These are phyloP conservation scores for Eristalis tenax DNA, from an alignment of 2,888 invertebrate genomes.

Conservation along the genomic window DNA sequence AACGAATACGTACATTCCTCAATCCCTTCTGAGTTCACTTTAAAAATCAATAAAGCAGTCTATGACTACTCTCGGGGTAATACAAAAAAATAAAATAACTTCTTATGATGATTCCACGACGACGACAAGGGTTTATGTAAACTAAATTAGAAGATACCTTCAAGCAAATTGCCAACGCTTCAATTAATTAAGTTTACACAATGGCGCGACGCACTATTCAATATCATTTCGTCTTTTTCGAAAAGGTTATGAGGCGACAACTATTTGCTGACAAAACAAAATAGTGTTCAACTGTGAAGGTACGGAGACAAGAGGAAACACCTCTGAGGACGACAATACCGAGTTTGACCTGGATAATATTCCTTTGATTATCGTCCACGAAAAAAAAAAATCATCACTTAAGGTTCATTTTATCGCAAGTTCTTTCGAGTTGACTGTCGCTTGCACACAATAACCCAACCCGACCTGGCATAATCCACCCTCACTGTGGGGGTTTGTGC, in stretches of 20 bases:
- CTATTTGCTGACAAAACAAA: conserved; percentile 32
- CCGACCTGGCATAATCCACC: conserved; percentile 1
- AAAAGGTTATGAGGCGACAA: conserved; percentile 40
- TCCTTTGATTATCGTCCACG: conserved; percentile 57
- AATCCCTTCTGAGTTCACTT: not conserved
- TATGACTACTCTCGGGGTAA: not conserved
- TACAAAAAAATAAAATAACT: not conserved
- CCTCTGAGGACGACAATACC: conserved; percentile 45
- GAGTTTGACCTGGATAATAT: conserved; percentile 58
- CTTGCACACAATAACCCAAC: conserved; percentile 62
- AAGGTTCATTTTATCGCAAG: conserved; percentile 54
- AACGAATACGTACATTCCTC: not conserved
- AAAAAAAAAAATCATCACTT: conserved; percentile 57
- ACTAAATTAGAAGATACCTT: not conserved
- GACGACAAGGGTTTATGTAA: not conserved
- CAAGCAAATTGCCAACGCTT: not conserved
- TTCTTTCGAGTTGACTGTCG: conserved; percentile 44
- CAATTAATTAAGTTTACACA: conserved; percentile 34
- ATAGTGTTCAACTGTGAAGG: not conserved
- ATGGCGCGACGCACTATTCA: conserved; percentile 52
- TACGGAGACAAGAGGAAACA: conserved; percentile 22
- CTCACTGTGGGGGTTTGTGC: conserved; percentile 12
- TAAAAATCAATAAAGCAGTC: conserved; percentile 1
- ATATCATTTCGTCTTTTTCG: conserved; percentile 15
- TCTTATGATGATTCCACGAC: not conserved